Percentiles rank a stretch among this genome's conserved stretches.
phyloP scores from a whole-genome alignment of 2,797 vertebrate genomes.

The Cryptoprocta ferox region DNA sequence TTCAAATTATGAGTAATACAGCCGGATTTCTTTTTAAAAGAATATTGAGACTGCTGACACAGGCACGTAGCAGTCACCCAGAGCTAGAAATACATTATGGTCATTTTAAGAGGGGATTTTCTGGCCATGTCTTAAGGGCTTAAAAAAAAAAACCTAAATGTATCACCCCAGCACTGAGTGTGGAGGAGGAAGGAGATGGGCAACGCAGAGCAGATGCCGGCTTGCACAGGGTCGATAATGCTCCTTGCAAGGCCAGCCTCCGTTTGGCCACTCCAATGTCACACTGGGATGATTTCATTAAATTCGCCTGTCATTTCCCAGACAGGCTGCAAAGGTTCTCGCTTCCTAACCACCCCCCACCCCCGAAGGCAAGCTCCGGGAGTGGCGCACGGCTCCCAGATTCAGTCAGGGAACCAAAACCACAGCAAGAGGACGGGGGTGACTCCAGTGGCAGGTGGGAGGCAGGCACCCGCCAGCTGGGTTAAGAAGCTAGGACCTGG shows the following conservation, averaged over 20 bases:
- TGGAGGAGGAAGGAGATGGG: background rate
- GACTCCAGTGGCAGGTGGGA: too few species aligned
- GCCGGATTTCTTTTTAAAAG: background rate
- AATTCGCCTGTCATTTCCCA: background rate
- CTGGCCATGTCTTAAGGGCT: background rate
- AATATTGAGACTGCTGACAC: background rate
- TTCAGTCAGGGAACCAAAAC: background rate
- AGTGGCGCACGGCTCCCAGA: background rate
- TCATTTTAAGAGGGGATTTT: background rate
- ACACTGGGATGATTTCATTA: background rate
- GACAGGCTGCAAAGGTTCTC: background rate
- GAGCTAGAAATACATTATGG: background rate
- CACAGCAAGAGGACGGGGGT: fast-evolving
- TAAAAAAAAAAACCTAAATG: too few species aligned
- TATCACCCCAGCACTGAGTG: background rate
- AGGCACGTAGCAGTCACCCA: background rate
- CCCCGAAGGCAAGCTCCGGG: background rate
- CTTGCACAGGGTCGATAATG: background rate
- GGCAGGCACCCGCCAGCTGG: background rate
- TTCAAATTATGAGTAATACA: slow-evolving; percentile 56
- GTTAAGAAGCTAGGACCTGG: too few species aligned
- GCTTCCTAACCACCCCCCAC: background rate
- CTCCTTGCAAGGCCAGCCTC: background rate
- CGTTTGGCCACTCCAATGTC: background rate
- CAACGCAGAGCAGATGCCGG: background rate